phyloP scores from a whole-genome alignment of 2,113 vertebrate genomes.

The Megaceryle torquata region DNA sequence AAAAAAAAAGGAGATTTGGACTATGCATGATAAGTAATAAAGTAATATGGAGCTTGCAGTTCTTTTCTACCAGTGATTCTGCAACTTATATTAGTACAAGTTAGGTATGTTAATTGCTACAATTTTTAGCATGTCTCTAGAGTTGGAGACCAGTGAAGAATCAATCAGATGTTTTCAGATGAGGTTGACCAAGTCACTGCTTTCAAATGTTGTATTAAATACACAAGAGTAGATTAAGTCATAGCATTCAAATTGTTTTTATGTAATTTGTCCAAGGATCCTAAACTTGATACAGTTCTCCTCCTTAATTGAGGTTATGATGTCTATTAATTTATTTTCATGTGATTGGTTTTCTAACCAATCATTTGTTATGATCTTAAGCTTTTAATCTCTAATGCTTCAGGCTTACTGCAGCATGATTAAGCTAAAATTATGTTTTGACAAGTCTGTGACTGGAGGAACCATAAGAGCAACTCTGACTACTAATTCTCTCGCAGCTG shows the following conservation, averaged over 20 bases:
- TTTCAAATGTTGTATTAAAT: not conserved
- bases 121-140: not conserved
- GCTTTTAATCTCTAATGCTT: not conserved
- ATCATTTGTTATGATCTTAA: conserved; percentile 3
- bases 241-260: not conserved
- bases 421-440: conserved; percentile 35
- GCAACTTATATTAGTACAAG: not conserved
- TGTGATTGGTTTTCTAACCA: not conserved
- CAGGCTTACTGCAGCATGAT: not conserved
- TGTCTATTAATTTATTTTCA: not conserved
- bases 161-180: not conserved
- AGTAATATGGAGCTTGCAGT: not conserved
- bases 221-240: not conserved
- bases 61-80: not conserved
- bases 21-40: not conserved
- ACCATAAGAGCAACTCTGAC: not conserved
- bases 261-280: not conserved
- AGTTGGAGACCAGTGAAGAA: not conserved
- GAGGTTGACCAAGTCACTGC: not conserved
- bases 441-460: not conserved
- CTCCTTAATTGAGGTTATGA: not conserved
- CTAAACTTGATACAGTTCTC: not conserved
- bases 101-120: not conserved
- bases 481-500: not conserved
- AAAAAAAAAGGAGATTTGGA: accelerated